A percentile compares a stretch with the other conserved stretches of the same genome.
Evolutionary conservation across 2,888 invertebrate species (phyloP).

Genomic region (Margaritifera margaritifera): DNA sequence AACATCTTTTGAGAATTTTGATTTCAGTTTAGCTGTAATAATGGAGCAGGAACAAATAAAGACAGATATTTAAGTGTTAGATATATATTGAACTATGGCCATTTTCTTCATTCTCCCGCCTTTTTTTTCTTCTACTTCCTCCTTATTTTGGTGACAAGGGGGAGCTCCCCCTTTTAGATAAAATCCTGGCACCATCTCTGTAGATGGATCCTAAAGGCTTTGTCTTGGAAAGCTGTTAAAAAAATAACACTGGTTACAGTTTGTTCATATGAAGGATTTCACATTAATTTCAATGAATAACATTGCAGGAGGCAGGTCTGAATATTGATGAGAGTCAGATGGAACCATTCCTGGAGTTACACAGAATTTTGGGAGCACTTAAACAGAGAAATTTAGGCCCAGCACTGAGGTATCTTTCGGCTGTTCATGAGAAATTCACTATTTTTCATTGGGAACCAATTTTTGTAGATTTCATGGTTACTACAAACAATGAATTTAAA

Average conservation of each 20-base stretch:
- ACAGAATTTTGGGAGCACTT: slow-evolving; percentile 90
- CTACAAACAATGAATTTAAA: too few relatives aligned
- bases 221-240: neutral
- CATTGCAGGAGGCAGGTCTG: slow-evolving; percentile 81
- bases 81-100: too few relatives aligned
- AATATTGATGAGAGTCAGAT: slow-evolving; percentile 79
- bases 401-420: slow-evolving; percentile 80
- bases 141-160: too few relatives aligned
- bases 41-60: too few relatives aligned
- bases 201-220: neutral
- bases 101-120: too few relatives aligned
- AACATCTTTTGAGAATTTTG: too few relatives aligned
- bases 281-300: slow-evolving; percentile 20
- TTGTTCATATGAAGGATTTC: neutral
- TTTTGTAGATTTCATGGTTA: too few relatives aligned
- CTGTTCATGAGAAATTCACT: neutral
- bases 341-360: slow-evolving; percentile 86
- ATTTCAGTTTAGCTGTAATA: too few relatives aligned
- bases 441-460: too few relatives aligned
- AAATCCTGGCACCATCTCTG: neutral
- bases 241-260: neutral
- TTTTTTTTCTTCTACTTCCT: too few relatives aligned
- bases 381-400: slow-evolving; percentile 86
- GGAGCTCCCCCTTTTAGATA: too few relatives aligned
- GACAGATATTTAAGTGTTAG: too few relatives aligned